These are phyloP conservation scores for Pluvianellus socialis DNA, from an alignment of 2,113 vertebrate species.

Conservation along the genomic window DNA sequence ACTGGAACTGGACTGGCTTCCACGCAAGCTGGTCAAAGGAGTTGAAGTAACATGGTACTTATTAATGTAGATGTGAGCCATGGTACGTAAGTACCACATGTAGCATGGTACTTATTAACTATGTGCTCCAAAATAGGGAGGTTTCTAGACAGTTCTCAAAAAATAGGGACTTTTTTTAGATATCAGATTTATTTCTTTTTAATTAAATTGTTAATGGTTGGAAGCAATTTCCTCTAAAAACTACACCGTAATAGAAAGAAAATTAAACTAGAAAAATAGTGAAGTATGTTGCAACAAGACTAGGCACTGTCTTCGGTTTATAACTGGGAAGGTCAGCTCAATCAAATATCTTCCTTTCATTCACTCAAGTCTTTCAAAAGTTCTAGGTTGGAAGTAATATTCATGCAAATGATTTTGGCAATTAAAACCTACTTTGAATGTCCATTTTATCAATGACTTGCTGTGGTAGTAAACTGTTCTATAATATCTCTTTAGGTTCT, in stretches of 20 bases:
- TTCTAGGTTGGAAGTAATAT: not conserved
- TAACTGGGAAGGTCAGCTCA: not conserved
- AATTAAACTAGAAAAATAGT: not conserved
- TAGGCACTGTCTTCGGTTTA: not conserved
- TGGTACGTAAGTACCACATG: too few species aligned
- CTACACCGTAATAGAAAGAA: not conserved
- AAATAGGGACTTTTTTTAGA: not conserved
- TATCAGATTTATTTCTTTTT: not conserved
- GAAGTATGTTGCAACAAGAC: not conserved
- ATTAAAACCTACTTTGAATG: not conserved
- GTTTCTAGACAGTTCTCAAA: not conserved
- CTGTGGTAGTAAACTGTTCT: not conserved
- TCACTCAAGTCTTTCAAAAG: not conserved
- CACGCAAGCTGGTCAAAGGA: not conserved
- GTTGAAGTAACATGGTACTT: not conserved
- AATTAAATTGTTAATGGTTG: not conserved
- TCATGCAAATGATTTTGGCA: not conserved
- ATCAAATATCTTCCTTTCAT: not conserved
- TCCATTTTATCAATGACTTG: not conserved
- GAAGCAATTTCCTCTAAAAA: not conserved
- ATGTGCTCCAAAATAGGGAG: not conserved
- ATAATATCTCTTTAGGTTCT: not conserved
- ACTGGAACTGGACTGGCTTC: not conserved
- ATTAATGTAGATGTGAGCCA: not conserved
- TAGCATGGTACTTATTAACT: not conserved